phyloP scores from a whole-genome alignment of 2,113 vertebrate genomes.

The Mola mola region DNA sequence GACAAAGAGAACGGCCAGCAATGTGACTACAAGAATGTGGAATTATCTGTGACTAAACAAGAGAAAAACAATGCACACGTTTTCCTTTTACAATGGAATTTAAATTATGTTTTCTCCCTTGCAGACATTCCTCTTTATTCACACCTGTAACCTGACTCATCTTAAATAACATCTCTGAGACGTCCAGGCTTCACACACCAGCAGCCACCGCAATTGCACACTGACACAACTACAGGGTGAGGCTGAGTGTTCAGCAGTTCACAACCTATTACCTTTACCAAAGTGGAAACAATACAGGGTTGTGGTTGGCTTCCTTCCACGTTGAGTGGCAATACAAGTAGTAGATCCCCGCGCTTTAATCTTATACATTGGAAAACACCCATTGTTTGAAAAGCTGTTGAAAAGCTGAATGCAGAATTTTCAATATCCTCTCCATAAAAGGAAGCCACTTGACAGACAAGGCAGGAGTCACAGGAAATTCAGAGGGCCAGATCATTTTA shows the following conservation, averaged over 20 bases:
- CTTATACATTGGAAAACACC: constrained; percentile 8
- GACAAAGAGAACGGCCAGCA: background rate
- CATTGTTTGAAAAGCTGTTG: constrained; percentile 20
- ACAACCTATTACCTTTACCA: constrained; percentile 52
- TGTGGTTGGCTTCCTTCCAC: constrained; percentile 43
- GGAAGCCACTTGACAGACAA: constrained; percentile 17
- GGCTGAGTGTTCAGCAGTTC: constrained; percentile 47
- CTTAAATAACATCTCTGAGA: constrained; percentile 57
- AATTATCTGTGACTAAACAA: background rate
- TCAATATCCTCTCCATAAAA: constrained; percentile 32
- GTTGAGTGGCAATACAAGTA: constrained; percentile 21
- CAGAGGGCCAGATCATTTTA: constrained; percentile 22
- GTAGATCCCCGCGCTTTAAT: constrained; percentile 33
- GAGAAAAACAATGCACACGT: background rate
- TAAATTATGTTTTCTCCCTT: constrained; percentile 24
- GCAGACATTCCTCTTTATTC: constrained; percentile 38
- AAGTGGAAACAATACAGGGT: constrained; percentile 50
- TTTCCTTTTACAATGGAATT: background rate
- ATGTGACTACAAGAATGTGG: background rate
- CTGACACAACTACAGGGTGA: constrained; percentile 58
- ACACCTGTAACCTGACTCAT: constrained; percentile 68
- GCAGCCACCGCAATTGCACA: constrained; percentile 62
- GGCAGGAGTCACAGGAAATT: constrained; percentile 11
- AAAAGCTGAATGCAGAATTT: constrained; percentile 11
- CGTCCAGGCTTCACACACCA: constrained; percentile 48